phyloP scores from a whole-genome alignment of 1,140 invertebrate species.

The Sycophaga agraensis region DNA sequence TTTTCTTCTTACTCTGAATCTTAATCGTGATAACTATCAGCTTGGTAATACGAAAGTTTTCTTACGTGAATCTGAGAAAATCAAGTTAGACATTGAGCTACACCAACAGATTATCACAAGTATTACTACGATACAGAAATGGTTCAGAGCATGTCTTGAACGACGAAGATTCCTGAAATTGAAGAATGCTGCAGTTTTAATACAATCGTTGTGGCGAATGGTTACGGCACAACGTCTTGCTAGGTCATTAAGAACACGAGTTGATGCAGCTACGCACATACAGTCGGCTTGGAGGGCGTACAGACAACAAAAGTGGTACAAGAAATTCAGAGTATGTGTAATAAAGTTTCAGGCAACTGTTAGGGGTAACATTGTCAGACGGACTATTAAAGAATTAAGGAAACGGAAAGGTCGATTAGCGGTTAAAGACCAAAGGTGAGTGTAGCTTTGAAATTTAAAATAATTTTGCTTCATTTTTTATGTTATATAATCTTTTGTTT shows the following conservation, averaged over 20 bases:
- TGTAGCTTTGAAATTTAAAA: no score
- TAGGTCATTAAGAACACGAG: slow-evolving; percentile 46
- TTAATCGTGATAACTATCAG: slow-evolving; percentile 89
- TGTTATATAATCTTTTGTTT: no score
- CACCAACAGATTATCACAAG: slow-evolving; percentile 92
- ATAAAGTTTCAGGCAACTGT: slow-evolving; percentile 74
- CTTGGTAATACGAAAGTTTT: slow-evolving; percentile 88
- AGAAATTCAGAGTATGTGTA: slow-evolving; percentile 63
- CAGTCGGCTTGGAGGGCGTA: slow-evolving; percentile 76
- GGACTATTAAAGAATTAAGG: slow-evolving; percentile 55
- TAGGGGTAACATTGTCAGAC: slow-evolving; percentile 64
- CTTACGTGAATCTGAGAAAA: slow-evolving; percentile 90
- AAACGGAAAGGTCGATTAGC: slow-evolving; percentile 39
- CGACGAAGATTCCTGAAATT: slow-evolving; percentile 75
- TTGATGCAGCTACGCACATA: slow-evolving; percentile 71
- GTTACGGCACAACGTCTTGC: slow-evolving; percentile 59
- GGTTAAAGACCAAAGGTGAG: slow-evolving; percentile 58
- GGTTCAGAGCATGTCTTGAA: slow-evolving; percentile 83
- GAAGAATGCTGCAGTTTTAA: slow-evolving; percentile 70
- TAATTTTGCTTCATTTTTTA: no score
- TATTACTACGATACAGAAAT: slow-evolving; percentile 88
- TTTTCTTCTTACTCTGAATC: slow-evolving; percentile 77
- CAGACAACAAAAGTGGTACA: slow-evolving; percentile 67
- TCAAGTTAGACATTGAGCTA: slow-evolving; percentile 85
- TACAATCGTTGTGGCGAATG: slow-evolving; percentile 78